phyloP scores from a whole-genome alignment of 1,140 invertebrate species.

The Meloidogyne floridensis region DNA sequence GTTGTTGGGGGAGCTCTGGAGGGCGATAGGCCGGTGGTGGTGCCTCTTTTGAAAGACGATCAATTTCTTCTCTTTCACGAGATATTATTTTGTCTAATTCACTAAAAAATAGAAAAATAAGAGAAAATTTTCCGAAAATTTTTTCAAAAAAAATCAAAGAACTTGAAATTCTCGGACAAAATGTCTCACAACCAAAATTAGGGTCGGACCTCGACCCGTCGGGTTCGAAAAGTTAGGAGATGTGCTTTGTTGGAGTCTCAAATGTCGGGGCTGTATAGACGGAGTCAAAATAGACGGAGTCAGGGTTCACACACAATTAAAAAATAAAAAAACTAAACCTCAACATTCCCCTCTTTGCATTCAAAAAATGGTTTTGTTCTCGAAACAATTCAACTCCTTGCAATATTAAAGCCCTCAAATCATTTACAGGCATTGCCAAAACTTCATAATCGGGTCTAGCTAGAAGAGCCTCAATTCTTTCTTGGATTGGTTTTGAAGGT shows the following conservation, averaged over 20 bases:
- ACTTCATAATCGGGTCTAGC: slow-evolving; percentile 22
- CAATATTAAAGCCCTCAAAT: slow-evolving; percentile 17
- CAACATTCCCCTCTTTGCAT: slow-evolving; percentile 6
- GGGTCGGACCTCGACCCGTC: too few species aligned
- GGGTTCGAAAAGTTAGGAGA: too few species aligned
- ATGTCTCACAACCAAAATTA: not conserved
- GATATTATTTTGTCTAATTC: slow-evolving; percentile 20
- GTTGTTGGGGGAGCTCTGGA: slow-evolving; percentile 5
- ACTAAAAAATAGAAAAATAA: not conserved
- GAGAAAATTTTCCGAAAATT: not conserved
- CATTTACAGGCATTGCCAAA: slow-evolving; percentile 6
- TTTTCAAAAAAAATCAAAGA: too few species aligned
- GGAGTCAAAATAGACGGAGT: too few species aligned
- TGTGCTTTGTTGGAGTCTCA: too few species aligned
- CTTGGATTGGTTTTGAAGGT: slow-evolving; percentile 15
- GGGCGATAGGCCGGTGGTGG: slow-evolving; percentile 3
- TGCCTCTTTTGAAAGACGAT: slow-evolving; percentile 10
- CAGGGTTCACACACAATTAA: too few species aligned
- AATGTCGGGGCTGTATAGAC: too few species aligned
- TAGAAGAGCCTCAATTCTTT: slow-evolving; percentile 25
- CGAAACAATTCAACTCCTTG: slow-evolving; percentile 18
- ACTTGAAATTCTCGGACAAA: too few species aligned
- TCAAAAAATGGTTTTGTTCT: slow-evolving; percentile 20
- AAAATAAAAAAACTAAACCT: not conserved
- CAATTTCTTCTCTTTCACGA: slow-evolving; percentile 21